Evolutionary conservation across 2,797 vertebrate genomes (phyloP).

Genomic region (Zenarchopterus dispar): DNA sequence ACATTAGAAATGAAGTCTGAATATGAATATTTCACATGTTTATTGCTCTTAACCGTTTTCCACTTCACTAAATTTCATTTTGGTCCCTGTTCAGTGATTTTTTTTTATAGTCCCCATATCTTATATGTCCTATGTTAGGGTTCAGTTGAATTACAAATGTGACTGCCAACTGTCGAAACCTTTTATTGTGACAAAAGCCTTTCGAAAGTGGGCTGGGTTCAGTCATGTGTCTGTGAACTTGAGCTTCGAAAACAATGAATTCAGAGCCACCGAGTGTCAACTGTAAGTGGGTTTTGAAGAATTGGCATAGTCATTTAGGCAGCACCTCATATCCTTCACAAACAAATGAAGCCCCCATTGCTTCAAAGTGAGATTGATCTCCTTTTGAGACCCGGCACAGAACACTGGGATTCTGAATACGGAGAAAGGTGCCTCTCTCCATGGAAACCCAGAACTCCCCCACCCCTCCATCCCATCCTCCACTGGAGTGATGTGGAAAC

Average conservation of each 20-base stretch:
- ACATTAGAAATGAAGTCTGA: not conserved
- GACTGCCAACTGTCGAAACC: slow-evolving; percentile 44
- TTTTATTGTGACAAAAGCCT: slow-evolving; percentile 45
- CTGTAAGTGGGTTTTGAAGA: slow-evolving; percentile 84
- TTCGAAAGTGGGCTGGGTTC: slow-evolving; percentile 59
- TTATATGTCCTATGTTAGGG: slow-evolving; percentile 5
- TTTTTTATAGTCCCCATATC: slow-evolving; percentile 11
- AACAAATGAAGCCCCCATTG: slow-evolving; percentile 85
- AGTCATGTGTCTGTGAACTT: slow-evolving; percentile 68
- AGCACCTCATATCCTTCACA: slow-evolving; percentile 82
- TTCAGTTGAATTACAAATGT: slow-evolving; percentile 51
- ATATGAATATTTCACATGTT: not conserved
- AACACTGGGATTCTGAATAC: slow-evolving; percentile 85
- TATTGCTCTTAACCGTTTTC: not conserved
- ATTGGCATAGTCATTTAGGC: slow-evolving; percentile 83
- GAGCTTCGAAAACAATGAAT: slow-evolving; percentile 70
- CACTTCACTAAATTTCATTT: slow-evolving; percentile 1
- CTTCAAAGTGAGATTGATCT: slow-evolving; percentile 91
- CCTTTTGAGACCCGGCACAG: slow-evolving; percentile 82
- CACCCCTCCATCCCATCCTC: slow-evolving; percentile 57
- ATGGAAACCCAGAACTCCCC: slow-evolving; percentile 66
- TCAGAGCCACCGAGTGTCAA: slow-evolving; percentile 71
- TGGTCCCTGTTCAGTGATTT: slow-evolving; percentile 4
- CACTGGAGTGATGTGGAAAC: slow-evolving; percentile 70
- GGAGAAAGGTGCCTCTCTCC: slow-evolving; percentile 82